Conservation (phyloP, 2,113 vertebrate species). For the Burhinus bistriatus region DNA sequence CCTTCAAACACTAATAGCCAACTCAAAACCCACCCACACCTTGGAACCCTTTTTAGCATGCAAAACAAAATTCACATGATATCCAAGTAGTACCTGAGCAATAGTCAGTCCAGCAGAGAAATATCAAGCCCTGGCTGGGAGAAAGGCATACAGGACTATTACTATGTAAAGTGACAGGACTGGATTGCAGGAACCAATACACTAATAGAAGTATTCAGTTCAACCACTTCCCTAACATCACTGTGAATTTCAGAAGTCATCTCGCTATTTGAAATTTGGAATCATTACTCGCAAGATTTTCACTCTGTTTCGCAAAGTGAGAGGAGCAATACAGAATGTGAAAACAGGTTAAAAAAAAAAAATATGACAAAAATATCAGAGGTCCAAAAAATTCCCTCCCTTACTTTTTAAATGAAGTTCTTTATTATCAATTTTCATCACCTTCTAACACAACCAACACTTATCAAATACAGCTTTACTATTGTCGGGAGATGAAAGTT, state of each 20-base stretch:
- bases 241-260: background rate
- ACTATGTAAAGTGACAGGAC: accelerated
- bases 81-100: background rate
- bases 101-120: background rate
- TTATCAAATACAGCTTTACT: background rate
- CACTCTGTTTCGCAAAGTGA: background rate
- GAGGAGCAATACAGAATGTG: background rate
- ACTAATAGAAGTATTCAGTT: background rate
- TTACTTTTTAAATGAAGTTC: background rate
- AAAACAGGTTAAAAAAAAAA: background rate
- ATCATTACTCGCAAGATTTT: background rate
- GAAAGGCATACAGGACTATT: background rate
- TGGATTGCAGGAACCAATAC: background rate
- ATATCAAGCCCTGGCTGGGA: background rate
- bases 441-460: background rate
- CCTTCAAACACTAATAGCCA: background rate
- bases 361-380: background rate
- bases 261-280: background rate
- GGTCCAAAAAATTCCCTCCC: background rate
- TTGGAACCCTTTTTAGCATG: background rate
- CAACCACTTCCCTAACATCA: background rate
- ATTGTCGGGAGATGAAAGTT: background rate
- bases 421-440: background rate
- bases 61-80: background rate
- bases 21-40: background rate